Base-by-base conservation (phyloP, 1,140 invertebrate genomes). In the Saccostrea echinata region DNA sequence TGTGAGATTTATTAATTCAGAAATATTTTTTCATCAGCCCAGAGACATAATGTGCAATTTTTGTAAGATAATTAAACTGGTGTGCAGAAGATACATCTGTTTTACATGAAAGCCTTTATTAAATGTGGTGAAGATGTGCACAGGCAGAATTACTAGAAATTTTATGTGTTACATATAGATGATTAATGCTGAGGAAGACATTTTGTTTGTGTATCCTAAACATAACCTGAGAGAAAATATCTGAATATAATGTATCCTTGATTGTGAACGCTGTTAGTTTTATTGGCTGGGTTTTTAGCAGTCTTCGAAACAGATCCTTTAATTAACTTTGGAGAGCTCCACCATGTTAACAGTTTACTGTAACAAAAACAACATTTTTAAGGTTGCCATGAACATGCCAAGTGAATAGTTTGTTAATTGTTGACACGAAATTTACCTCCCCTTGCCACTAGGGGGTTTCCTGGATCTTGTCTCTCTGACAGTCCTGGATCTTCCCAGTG, bases 331-430 rank as follows among this genome's bases (percentile, higher is more conserved):
- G 27, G 68, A 27, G 68, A 76, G 68, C 68, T 76, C 68, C 27
- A 13, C 68, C 68, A 76, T 76, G 68, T 76, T 76, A 27, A 76
- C 68, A 30, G 68, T 76, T 76, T 76, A 76, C 68, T 76, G 12
- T 76, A 76, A 76, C 68, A 76, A 11, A 76, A 76, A 76, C 68
- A 76, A 76, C 68, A 76, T 76, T 76, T 76, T 76, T 30, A 76
- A 76, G 68, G 68, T 76, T 76, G 68, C 68, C 68, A 76, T 76
- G 68, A 76, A 76, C 68, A 76, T 76, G 33, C 68, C 68, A 30
- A 33, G 27, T 76, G 68, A 76, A 76, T 76, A 76, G 68, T 76
- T 76, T 76, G 68, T 76, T 76, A 76, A 76, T 76, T 76, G 68
- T 76, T 30, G 68, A 76, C 68, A 76, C 68, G 27, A 76, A 33